Conservation (phyloP, 37 sponge, comb jelly and placozoan species). For the Chondrosia reniformis region DNA sequence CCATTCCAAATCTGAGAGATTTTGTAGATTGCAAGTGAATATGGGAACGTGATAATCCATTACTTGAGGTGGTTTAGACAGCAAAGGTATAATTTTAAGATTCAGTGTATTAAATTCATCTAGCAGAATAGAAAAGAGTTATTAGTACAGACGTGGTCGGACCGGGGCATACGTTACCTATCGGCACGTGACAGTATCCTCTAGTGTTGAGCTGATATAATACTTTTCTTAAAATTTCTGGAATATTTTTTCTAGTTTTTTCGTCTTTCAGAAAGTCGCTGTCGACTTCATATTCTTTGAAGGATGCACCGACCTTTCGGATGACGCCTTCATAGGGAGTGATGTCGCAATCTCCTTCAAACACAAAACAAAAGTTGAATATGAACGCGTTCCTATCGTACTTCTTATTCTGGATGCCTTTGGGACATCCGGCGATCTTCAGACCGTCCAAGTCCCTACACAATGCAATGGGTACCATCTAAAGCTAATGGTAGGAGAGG, state of each 20-base stretch:
- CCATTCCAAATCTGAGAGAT: conserved; percentile 37
- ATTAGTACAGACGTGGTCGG: too few species aligned
- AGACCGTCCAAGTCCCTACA: conserved; percentile 57
- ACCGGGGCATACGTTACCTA: too few species aligned
- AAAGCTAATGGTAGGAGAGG: too few species aligned
- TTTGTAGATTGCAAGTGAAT: conserved; percentile 43
- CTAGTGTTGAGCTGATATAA: conserved; percentile 44
- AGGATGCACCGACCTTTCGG: conserved; percentile 67
- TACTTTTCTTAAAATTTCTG: conserved; percentile 33
- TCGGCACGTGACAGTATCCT: conserved; percentile 62
- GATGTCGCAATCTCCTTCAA: conserved; percentile 57
- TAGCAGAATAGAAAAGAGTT: neutral
- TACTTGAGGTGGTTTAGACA: conserved; percentile 54
- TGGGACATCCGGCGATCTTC: conserved; percentile 70
- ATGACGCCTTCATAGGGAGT: conserved; percentile 70
- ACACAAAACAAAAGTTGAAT: conserved; percentile 88
- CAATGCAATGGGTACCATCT: too few species aligned
- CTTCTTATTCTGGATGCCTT: conserved; percentile 73
- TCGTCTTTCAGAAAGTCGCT: conserved; percentile 63
- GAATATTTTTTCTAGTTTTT: neutral
- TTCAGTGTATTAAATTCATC: conserved; percentile 69
- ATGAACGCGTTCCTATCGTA: conserved; percentile 80
- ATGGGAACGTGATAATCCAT: conserved; percentile 68
- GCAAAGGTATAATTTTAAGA: conserved; percentile 65
- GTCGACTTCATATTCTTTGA: conserved; percentile 72